Percentiles rank a stretch among this genome's conserved stretches.
These are phyloP conservation scores for Eira barbara DNA, from an alignment of 2,113 vertebrate species.

Conservation along the genomic window DNA sequence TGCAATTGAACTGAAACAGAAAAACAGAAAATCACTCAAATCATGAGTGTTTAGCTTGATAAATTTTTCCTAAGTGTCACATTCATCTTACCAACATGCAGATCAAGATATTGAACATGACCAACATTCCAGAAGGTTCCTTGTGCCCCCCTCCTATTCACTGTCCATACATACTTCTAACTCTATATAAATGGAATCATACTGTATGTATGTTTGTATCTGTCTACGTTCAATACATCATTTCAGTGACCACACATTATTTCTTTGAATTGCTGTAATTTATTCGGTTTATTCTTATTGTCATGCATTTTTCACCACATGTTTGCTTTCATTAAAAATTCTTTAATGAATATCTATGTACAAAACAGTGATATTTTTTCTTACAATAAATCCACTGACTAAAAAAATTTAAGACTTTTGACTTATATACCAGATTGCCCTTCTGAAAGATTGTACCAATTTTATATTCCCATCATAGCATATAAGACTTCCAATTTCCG, in stretches of 20 bases:
- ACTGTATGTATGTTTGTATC: not conserved
- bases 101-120: not conserved
- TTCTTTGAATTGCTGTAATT: not conserved
- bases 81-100: not conserved
- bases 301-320: not conserved
- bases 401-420: not conserved
- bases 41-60: not conserved
- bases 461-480: conserved; percentile 23
- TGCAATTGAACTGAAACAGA: not conserved
- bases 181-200: not conserved
- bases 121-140: not conserved
- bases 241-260: not conserved
- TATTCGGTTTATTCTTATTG: not conserved
- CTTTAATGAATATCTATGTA: not conserved
- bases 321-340: not conserved
- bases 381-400: not conserved
- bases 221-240: not conserved
- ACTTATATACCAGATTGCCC: not conserved
- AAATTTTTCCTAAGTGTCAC: not conserved
- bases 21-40: not conserved
- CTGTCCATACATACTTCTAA: not conserved
- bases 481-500: not conserved
- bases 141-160: not conserved
- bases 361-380: not conserved
- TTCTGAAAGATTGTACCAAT: not conserved